Evolutionary conservation across 2,888 invertebrate species (phyloP), one percentile per base, ranked within the genome.

Genomic region (Cordylochernes scorpioides): DNA sequence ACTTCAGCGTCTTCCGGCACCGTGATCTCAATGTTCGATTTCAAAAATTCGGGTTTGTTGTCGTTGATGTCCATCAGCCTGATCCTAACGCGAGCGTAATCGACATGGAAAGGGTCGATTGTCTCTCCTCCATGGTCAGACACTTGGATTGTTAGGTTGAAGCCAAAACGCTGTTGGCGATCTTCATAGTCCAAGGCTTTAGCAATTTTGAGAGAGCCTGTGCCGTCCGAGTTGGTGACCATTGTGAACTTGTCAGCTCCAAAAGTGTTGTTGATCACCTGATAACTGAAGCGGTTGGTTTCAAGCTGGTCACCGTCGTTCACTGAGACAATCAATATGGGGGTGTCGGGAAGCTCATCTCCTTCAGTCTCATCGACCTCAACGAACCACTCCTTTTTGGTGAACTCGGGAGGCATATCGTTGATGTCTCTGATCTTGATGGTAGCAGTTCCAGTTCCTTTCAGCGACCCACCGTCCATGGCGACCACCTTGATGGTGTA

Each of bases 321-420:
- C 27, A 84, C 82, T 1, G 84, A 82, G 1, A 84, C 82, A 2
- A 82, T 82, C 15, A 84, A 61, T 42, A 84, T 82, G 5, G 82
- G 80, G 65, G 75, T 73, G 60, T 84, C 82, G 16, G 84, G 82
- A 44, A 84, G 61, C 47, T 72, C 70, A 13, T 71, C 70, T 28
- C 82, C 82, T 55, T 82, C 80, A 10, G 82, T 84, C 61, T 84
- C 84, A 51, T 82, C 82, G 31, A 84, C 82, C 58, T 82, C 80
- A 5, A 40, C 35, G 15, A 30, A 33, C 33, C 40, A 43, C 19
- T 35, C 28, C n/a, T 38, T 30, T 16, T 51, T 49, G 2, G 42
- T 49, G 28, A 45, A 52, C 10, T 41, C 39, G 2, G 58, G 58
- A 13, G 51, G 47, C 40, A 57, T 56, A 44, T 61, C 60, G 42